A percentile compares a stretch with the other conserved stretches of the same genome.
Evolutionary conservation across 2,888 invertebrate species (phyloP).

Genomic region (Rotaria magnacalcarata): DNA sequence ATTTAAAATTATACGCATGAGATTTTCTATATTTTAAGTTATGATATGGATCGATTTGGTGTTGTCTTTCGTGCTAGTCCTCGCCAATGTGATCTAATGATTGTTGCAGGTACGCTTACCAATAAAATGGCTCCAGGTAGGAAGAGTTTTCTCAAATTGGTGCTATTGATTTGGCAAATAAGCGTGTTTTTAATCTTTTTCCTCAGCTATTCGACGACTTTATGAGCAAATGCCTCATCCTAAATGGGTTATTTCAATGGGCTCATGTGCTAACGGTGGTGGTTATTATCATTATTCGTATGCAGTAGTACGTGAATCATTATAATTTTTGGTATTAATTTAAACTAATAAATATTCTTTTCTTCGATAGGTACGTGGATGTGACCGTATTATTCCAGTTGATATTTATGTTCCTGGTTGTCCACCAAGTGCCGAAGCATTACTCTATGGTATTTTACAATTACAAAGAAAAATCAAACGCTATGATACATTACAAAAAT

Average conservation of each 20-base stretch:
- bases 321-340: too few species aligned
- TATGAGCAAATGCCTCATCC: slow-evolving; percentile 98
- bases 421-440: slow-evolving; percentile 94
- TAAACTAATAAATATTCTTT: background rate
- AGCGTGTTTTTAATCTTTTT: too few species aligned
- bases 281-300: slow-evolving; percentile 99
- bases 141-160: too few species aligned
- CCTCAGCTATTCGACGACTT: slow-evolving; percentile 59
- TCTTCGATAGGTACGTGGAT: slow-evolving; percentile 70
- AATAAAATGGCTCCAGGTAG: slow-evolving; percentile 96
- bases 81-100: slow-evolving; percentile 91
- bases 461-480: slow-evolving; percentile 95
- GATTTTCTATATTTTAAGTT: slow-evolving; percentile 62
- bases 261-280: slow-evolving; percentile 97
- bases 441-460: slow-evolving; percentile 88
- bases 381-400: slow-evolving; percentile 93
- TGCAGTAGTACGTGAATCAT: slow-evolving; percentile 68
- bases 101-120: slow-evolving; percentile 94
- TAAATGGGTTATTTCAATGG: slow-evolving; percentile 98
- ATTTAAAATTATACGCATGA: background rate
- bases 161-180: too few species aligned
- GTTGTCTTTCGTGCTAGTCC: slow-evolving; percentile 96
- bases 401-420: slow-evolving; percentile 97
- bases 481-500: slow-evolving; percentile 78
- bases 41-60: slow-evolving; percentile 97